A percentile compares a stretch with the other conserved stretches of the same genome.
These are phyloP conservation scores for Dynastes hyllus DNA, from an alignment of 2,888 invertebrate genomes.

Conservation along the genomic window DNA sequence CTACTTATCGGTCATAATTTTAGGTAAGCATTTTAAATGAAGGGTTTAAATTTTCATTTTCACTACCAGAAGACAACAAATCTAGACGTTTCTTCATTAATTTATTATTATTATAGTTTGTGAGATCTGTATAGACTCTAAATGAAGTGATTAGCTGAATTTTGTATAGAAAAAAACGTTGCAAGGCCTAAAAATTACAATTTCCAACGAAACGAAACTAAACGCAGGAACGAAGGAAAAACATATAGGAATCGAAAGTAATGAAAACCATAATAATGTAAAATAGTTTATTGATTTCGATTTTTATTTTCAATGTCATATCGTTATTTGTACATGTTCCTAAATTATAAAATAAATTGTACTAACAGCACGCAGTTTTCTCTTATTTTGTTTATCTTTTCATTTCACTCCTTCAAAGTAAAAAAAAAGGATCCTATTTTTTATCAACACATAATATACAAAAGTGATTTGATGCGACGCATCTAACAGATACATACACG, in stretches of 20 bases:
- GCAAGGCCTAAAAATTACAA: slow-evolving; percentile 61
- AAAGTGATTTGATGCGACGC: too few relatives aligned
- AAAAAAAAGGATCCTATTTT: neutral
- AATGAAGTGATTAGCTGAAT: too few relatives aligned
- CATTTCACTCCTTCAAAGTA: neutral
- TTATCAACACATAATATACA: neutral
- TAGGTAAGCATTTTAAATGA: too few relatives aligned
- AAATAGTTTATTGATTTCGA: slow-evolving; percentile 50
- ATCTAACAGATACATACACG: too few relatives aligned
- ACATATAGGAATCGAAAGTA: neutral
- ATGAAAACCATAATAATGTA: slow-evolving; percentile 25
- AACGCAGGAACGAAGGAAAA: neutral
- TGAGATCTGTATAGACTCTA: too few relatives aligned
- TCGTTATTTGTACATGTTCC: slow-evolving; percentile 55
- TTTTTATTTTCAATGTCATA: slow-evolving; percentile 39
- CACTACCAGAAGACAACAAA: too few relatives aligned
- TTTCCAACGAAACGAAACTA: neutral
- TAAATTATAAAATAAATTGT: slow-evolving; percentile 53
- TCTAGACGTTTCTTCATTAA: too few relatives aligned
- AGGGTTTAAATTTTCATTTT: too few relatives aligned
- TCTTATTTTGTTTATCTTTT: slow-evolving; percentile 8
- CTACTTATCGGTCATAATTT: too few relatives aligned
- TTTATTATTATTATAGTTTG: too few relatives aligned
- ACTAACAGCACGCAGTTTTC: slow-evolving; percentile 42
- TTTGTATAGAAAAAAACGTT: slow-evolving; percentile 47